These are phyloP conservation scores for Lithophane leautieri DNA, from an alignment of 2,888 invertebrate species.

Conservation along the genomic window DNA sequence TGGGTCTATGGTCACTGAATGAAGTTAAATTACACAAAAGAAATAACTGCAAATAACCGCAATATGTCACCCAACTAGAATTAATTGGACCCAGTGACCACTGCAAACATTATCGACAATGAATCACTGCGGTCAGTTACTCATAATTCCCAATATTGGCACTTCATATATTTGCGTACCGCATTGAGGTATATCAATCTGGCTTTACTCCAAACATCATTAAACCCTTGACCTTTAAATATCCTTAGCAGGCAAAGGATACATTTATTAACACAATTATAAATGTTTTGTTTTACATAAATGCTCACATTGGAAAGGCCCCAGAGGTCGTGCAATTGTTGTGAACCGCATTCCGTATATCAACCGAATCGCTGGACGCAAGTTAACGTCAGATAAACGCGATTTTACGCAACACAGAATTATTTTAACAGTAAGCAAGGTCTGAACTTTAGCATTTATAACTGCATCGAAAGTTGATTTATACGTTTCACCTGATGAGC, in stretches of 20 bases:
- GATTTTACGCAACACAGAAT: slow-evolving; percentile 67
- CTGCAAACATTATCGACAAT: slow-evolving; percentile 66
- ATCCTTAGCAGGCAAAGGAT: slow-evolving; percentile 73
- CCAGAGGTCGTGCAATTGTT: slow-evolving; percentile 63
- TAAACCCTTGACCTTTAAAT: slow-evolving; percentile 80
- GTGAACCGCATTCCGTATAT: slow-evolving; percentile 60
- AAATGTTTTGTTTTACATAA: slow-evolving; percentile 57
- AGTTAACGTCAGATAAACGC: slow-evolving; percentile 49
- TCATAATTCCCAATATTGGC: slow-evolving; percentile 67
- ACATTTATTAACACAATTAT: slow-evolving; percentile 70
- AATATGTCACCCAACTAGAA: slow-evolving; percentile 51
- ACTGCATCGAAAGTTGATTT: slow-evolving; percentile 58
- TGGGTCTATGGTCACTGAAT: slow-evolving; percentile 4
- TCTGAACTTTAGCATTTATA: slow-evolving; percentile 68
- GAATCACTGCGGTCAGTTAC: slow-evolving; percentile 78
- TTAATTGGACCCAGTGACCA: slow-evolving; percentile 55
- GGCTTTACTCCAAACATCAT: slow-evolving; percentile 59
- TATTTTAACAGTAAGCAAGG: slow-evolving; percentile 59
- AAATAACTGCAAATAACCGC: slow-evolving; percentile 45
- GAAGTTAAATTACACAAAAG: slow-evolving; percentile 37
- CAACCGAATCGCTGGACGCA: slow-evolving; percentile 50
- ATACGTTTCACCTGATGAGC: slow-evolving; percentile 61
- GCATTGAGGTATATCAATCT: slow-evolving; percentile 43
- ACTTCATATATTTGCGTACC: slow-evolving; percentile 35
- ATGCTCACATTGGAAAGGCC: slow-evolving; percentile 61